phyloP scores from a whole-genome alignment of 2,797 vertebrate genomes.

The Sandelia bainsii region DNA sequence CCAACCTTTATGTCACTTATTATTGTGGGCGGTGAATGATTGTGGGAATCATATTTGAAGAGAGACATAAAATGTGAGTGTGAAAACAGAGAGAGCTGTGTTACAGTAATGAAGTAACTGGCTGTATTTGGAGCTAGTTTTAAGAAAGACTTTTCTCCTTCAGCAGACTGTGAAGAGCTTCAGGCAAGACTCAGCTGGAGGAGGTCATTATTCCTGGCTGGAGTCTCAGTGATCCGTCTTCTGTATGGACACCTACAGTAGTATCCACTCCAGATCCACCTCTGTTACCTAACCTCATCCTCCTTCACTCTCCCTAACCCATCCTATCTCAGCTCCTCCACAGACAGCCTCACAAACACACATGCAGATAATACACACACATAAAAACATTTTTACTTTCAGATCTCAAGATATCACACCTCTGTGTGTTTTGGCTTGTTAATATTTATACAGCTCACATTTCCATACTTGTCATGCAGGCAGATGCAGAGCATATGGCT shows the following conservation, averaged over 20 bases:
- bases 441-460: slow-evolving; percentile 79
- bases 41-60: slow-evolving; percentile 27
- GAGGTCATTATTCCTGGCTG: slow-evolving; percentile 57
- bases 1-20: slow-evolving; percentile 1
- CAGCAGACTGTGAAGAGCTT: slow-evolving; percentile 38
- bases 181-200: slow-evolving; percentile 39
- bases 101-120: slow-evolving; percentile 14
- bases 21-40: slow-evolving; percentile 1
- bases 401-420: slow-evolving; percentile 57
- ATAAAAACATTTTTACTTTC: slow-evolving; percentile 20
- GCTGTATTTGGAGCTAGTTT: slow-evolving; percentile 37
- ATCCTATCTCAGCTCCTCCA: slow-evolving; percentile 9
- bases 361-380: background rate
- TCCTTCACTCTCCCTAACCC: slow-evolving; percentile 2
- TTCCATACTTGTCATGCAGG: slow-evolving; percentile 75
- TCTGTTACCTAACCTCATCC: slow-evolving; percentile 44
- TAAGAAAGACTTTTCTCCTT: slow-evolving; percentile 45
- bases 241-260: slow-evolving; percentile 28
- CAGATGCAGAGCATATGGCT: slow-evolving; percentile 75
- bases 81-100: slow-evolving; percentile 34
- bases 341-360: slow-evolving; percentile 12
- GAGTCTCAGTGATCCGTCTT: slow-evolving; percentile 49
- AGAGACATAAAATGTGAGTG: background rate
- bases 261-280: slow-evolving; percentile 23
- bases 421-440: slow-evolving; percentile 68